These are phyloP conservation scores for Sarcophaga caerulescens DNA, from an alignment of 2,888 invertebrate species.

Conservation along the genomic window DNA sequence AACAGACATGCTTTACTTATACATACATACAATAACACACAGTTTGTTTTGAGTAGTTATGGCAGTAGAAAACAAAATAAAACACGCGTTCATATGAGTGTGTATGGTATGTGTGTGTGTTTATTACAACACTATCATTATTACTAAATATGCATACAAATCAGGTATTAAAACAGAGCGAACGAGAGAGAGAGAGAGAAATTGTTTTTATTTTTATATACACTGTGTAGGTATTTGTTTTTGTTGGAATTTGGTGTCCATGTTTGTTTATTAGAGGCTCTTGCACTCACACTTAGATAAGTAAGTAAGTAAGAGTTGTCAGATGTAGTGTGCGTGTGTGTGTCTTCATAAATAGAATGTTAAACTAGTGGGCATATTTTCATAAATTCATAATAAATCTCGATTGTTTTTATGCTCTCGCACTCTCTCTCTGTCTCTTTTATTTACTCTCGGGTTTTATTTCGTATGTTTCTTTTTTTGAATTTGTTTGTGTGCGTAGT, in stretches of 20 bases:
- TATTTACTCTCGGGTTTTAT: too few relatives aligned
- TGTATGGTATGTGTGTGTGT: background rate
- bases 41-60: background rate
- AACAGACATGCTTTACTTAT: slow-evolving; percentile 9
- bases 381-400: too few relatives aligned
- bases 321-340: background rate
- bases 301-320: too few relatives aligned
- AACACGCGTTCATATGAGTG: background rate
- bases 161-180: slow-evolving; percentile 26
- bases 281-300: background rate
- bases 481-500: background rate
- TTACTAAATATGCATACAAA: slow-evolving; percentile 47
- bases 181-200: background rate
- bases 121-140: slow-evolving; percentile 42
- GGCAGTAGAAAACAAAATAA: slow-evolving; percentile 5
- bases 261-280: background rate
- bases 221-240: background rate
- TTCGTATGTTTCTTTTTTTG: too few relatives aligned
- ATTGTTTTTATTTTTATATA: background rate
- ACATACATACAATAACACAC: background rate
- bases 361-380: too few relatives aligned
- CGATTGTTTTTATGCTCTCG: too few relatives aligned
- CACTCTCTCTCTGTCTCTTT: too few relatives aligned
- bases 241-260: background rate
- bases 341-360: background rate